These are phyloP conservation scores for Cydia fagiglandana DNA, from an alignment of 1,140 invertebrate species.

Conservation along the genomic window DNA sequence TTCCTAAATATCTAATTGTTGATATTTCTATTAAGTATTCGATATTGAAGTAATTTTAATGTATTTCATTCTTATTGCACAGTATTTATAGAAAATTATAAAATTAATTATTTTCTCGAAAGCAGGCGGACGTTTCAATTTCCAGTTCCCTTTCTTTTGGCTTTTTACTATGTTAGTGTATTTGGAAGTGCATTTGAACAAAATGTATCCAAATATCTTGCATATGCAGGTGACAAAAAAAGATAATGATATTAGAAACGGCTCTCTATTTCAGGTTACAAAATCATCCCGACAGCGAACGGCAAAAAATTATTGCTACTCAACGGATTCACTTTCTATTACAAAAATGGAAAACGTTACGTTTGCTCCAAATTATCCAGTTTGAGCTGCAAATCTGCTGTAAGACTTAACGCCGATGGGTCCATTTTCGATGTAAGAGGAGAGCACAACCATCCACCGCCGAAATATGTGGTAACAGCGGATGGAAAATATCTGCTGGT, in stretches of 20 bases:
- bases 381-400: constrained; percentile 43
- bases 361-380: constrained; percentile 47
- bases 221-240: not conserved
- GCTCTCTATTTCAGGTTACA: not conserved
- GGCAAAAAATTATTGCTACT: not conserved
- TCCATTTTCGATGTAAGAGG: not conserved
- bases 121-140: no score
- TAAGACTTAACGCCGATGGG: constrained; percentile 33
- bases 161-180: no score
- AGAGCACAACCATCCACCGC: constrained; percentile 12
- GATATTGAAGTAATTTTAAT: no score
- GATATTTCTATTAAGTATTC: no score
- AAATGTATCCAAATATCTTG: not conserved
- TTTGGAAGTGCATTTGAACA: no score
- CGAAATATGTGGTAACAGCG: not conserved
- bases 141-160: no score
- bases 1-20: no score
- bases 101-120: no score
- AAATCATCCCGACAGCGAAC: not conserved
- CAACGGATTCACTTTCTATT: not conserved
- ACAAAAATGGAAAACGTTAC: constrained; percentile 28
- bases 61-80: no score
- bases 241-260: not conserved
- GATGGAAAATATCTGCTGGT: not conserved
- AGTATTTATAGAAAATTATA: no score